Evolutionary conservation across 2,888 invertebrate species (phyloP), one percentile per base, ranked within the genome.

Genomic region (Pristionchus fissidentatus): DNA sequence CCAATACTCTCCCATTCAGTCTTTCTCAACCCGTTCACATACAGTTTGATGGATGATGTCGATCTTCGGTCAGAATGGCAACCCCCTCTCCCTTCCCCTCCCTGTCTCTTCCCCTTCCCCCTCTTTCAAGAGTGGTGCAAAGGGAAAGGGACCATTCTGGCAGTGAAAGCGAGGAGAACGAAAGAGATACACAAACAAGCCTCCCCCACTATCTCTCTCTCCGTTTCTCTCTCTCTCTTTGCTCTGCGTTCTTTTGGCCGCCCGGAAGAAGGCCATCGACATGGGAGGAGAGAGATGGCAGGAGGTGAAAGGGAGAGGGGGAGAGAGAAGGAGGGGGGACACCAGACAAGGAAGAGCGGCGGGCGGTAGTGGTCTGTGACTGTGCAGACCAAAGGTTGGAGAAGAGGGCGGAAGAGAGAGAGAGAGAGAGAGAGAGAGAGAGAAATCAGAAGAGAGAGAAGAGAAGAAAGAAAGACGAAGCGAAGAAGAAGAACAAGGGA

Each of bases 161-260:
- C 46, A 75, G 75, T 43, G 75, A 75, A 75, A 46, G 43, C 13
- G 46, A 49, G 26, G 75, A 29, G 46, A 75, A 29, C 46, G 75
- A 75, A 75, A 75, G 75, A 41, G 75, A 75, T 43, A 75, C 55
- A 41, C 79, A 41, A 52, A 43, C 35, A 43, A 79, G 43, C 79
- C 79, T 49, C 52, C 29, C 52, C 43, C 38, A 8, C 55, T 26
- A 15, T 10, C 78, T 38, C 38, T 55, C 35, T n/a, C 57, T 15
- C 52, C 35, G 35, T 41, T n/a, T 29, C 55, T 32, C 49, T 29
- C n/a, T 26, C 7, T 52, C 75, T 49, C 77, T 52, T 77, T 77
- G 46, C 77, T 52, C 46, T 77, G 66, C 66, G 66, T 66, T 66
- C 66, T 66, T 66, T 66, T 35, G 66, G 38, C 41, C 41, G 66